Base-by-base conservation (phyloP, 2,113 vertebrate species). In the Pygoscelis antarcticus region DNA sequence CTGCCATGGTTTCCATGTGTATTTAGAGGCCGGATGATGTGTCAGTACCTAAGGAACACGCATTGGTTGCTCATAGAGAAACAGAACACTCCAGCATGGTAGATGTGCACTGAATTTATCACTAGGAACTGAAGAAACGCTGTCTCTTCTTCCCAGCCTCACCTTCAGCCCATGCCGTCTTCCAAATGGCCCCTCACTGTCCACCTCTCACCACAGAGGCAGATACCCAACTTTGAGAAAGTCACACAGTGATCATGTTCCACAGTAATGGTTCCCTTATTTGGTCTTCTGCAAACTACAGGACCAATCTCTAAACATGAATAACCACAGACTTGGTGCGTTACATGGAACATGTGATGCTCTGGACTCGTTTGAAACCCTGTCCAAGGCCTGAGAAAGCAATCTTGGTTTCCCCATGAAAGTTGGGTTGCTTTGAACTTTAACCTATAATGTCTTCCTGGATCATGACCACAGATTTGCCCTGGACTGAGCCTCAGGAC, bases 281-380 rank as follows among this genome's bases (percentile, higher is more conserved):
- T 61, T 51, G 30, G 2, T 46, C 22, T 78, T 55, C 46, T 75
- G 32, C 38, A 49, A 60, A 27, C 16, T 16, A 15, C 16, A 75
- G 60, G 32, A 42, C 1, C 8, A 7, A 34, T 18, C 22, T 47
- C 22, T 58, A 40, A 71, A 75, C 9, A 42, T 15, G 23, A 69
- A 52, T 29, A 86, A 57, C 16, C 21, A 29, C 13, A 11, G 36
- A 23, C 7, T 8, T 0, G 1, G 6, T n/a, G 25, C 10, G 4
- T 22, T 46, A 9, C 6, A 15, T 30, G 64, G 52, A 66, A n/a
- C 61, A 44, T 7, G 8, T 2, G 11, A 32, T 70, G n/a, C 7
- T 78, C 27, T 64, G 26, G 29, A 13, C 16, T 8, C 4, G 0
- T 64, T 26, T 84, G 38, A 94, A 91, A 75, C 18, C 34, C 21